Conservation (phyloP, 2,888 invertebrate genomes). For the Lithophane semibrunnea region DNA sequence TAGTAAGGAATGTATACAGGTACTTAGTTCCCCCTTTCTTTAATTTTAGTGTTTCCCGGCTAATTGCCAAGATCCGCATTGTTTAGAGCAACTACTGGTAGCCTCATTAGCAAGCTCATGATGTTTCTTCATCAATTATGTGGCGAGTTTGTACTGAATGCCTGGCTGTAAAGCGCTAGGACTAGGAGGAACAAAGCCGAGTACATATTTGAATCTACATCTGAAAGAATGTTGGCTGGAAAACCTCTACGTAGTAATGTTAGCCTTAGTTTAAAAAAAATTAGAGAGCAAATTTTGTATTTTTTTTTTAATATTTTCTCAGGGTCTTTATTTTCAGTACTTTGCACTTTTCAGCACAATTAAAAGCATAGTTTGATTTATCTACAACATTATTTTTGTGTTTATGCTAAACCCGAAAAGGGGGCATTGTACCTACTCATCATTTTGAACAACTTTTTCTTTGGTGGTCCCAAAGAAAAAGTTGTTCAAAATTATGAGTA, state of each 20-base stretch:
- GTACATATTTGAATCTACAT: not conserved
- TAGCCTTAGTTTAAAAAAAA: too few species aligned
- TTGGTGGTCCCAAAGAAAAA: too few species aligned
- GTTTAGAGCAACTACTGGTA: constrained; percentile 38
- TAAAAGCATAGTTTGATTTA: too few species aligned
- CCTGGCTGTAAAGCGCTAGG: not conserved
- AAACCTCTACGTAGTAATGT: not conserved
- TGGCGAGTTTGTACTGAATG: constrained; percentile 18
- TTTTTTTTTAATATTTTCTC: too few species aligned
- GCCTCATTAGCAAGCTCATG: constrained; percentile 56
- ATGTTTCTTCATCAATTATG: constrained; percentile 61
- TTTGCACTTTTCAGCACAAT: too few species aligned
- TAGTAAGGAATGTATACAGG: constrained; percentile 9
- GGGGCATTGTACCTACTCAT: too few species aligned
- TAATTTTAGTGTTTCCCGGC: constrained; percentile 52
- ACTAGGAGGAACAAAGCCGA: not conserved
- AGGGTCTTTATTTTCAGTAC: too few species aligned
- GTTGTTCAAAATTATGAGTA: too few species aligned
- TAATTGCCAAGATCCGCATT: constrained; percentile 63
- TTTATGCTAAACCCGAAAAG: too few species aligned
- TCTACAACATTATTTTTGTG: too few species aligned
- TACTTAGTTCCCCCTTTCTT: constrained; percentile 30
- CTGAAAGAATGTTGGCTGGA: not conserved
- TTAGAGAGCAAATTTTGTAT: too few species aligned
- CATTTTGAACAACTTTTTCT: too few species aligned